A percentile compares a stretch with the other conserved stretches of the same genome.
phyloP scores from a whole-genome alignment of 2,113 vertebrate species.

The Bucco capensis region DNA sequence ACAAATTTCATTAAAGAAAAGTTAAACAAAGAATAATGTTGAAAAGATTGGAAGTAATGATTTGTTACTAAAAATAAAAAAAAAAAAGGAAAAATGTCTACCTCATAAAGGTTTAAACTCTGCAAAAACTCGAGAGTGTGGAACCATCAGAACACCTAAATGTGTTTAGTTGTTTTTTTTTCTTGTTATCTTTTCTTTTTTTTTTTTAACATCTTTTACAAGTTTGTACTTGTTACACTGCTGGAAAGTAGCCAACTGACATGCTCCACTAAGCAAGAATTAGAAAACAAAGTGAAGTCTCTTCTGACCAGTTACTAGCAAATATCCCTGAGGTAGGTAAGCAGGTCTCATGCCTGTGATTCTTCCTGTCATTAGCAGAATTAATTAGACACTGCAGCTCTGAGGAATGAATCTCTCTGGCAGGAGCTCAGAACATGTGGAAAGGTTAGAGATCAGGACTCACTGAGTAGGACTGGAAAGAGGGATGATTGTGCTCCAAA shows the following conservation, averaged over 20 bases:
- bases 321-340: background rate
- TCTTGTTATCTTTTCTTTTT: background rate
- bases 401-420: background rate
- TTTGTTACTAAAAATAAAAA: background rate
- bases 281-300: background rate
- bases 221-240: background rate
- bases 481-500: background rate
- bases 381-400: background rate
- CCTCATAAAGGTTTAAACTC: background rate
- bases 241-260: background rate
- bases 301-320: background rate
- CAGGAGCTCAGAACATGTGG: background rate
- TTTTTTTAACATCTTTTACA: background rate
- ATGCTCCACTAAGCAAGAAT: background rate
- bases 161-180: background rate
- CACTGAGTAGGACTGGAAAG: background rate
- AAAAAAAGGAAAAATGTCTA: background rate
- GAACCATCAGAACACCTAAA: background rate
- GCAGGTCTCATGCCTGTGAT: background rate
- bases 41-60: background rate
- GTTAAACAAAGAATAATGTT: background rate
- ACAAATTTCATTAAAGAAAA: background rate
- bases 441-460: background rate
- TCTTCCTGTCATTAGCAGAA: background rate
- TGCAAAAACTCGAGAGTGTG: background rate